These are phyloP conservation scores for Melitaea athalia DNA, from an alignment of 2,888 invertebrate species.

Conservation along the genomic window DNA sequence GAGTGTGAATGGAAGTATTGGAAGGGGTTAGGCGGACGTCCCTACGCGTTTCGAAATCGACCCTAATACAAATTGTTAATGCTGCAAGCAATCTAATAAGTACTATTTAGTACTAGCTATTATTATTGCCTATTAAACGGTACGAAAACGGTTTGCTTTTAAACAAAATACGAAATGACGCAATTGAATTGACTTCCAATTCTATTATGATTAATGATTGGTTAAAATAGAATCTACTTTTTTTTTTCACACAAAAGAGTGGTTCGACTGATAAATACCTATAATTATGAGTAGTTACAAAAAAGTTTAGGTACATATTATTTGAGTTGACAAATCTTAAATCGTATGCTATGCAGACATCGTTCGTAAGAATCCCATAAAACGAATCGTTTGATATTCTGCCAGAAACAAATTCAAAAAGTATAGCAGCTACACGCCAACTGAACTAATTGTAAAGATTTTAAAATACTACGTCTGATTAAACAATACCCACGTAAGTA, in stretches of 20 bases:
- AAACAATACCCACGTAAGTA: conserved; percentile 26
- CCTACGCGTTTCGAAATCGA: no score
- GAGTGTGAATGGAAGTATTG: no score
- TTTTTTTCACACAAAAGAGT: neutral
- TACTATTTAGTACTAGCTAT: no score
- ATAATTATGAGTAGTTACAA: neutral
- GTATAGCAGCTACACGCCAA: conserved; percentile 23
- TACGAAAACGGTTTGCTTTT: conserved; percentile 1
- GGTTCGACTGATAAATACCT: neutral
- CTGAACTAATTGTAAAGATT: conserved; percentile 32
- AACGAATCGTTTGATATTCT: conserved; percentile 34
- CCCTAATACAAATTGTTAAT: no score
- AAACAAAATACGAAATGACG: conserved; percentile 4
- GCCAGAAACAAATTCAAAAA: conserved; percentile 36
- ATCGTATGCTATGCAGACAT: conserved; percentile 17
- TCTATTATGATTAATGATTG: neutral
- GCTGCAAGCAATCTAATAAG: no score
- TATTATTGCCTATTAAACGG: neutral
- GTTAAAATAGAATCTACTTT: neutral
- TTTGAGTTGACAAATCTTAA: conserved; percentile 18
- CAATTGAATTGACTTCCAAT: conserved; percentile 1
- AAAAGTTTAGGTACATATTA: neutral
- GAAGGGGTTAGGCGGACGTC: no score
- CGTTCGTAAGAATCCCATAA: conserved; percentile 27
- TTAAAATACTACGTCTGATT: conserved; percentile 21